Conservation (phyloP, 1,140 invertebrate species). For the Spodoptera litura region DNA sequence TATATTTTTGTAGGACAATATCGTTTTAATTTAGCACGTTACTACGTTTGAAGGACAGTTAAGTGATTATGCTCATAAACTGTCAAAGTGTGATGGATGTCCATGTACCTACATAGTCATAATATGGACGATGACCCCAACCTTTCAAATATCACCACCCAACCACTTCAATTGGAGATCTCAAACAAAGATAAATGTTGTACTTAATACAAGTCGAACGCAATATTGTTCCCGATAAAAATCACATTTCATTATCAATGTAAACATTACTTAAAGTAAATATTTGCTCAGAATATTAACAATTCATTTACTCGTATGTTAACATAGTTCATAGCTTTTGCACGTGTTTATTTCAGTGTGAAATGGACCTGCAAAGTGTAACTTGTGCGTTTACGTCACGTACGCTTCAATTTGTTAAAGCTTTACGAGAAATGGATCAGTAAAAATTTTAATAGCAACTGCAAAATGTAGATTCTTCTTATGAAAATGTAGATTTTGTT, state of each 20-base stretch:
- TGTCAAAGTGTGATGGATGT: too few species aligned
- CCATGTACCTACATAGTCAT: too few species aligned
- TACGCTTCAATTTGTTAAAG: constrained; percentile 8
- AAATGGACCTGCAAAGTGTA: not conserved
- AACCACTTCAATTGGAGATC: too few species aligned
- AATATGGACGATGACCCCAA: too few species aligned
- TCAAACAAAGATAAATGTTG: too few species aligned
- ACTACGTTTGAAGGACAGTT: too few species aligned
- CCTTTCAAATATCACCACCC: too few species aligned
- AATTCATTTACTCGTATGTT: not conserved
- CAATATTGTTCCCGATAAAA: not conserved
- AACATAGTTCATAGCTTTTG: not conserved
- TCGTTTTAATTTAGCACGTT: too few species aligned
- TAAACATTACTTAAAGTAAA: not conserved
- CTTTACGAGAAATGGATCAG: not conserved
- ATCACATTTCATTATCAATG: not conserved
- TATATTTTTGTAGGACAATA: not conserved
- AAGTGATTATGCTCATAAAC: too few species aligned
- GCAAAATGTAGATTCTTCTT: not conserved
- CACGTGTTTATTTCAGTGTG: not conserved
- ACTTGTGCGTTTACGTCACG: not conserved
- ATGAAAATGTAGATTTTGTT: not conserved
- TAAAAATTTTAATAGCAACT: constrained; percentile 10
- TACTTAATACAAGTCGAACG: too few species aligned
- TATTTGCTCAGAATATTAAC: not conserved